These are phyloP conservation scores for Acronicta alni DNA, from an alignment of 2,888 invertebrate species.

Conservation along the genomic window DNA sequence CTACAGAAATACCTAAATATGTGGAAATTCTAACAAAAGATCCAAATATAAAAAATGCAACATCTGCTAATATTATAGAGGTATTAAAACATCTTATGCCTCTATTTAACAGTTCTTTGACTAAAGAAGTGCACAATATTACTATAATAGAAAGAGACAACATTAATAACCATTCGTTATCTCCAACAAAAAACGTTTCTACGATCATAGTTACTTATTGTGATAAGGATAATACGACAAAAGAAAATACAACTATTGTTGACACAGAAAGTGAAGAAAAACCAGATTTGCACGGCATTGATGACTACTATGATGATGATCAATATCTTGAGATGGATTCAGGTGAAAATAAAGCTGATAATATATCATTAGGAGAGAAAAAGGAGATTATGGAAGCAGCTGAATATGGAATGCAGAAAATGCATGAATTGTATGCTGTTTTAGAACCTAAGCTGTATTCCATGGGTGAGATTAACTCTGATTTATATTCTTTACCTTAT, in stretches of 20 bases:
- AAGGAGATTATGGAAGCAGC: conserved; percentile 91
- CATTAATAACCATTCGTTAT: conserved; percentile 77
- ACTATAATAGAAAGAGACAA: conserved; percentile 82
- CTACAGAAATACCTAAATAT: conserved; percentile 71
- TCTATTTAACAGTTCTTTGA: conserved; percentile 78
- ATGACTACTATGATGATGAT: conserved; percentile 60
- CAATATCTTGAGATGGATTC: conserved; percentile 49
- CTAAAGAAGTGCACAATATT: conserved; percentile 82
- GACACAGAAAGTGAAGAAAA: conserved; percentile 52
- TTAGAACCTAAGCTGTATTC: conserved; percentile 92
- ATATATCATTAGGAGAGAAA: conserved; percentile 70
- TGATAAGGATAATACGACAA: conserved; percentile 74
- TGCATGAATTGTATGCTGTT: conserved; percentile 91
- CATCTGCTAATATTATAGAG: conserved; percentile 80
- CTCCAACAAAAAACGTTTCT: conserved; percentile 80
- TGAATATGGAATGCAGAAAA: conserved; percentile 91
- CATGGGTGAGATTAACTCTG: conserved; percentile 87
- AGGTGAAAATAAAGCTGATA: conserved; percentile 56
- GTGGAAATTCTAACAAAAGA: conserved; percentile 83
- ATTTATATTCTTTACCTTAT: not conserved
- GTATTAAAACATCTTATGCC: conserved; percentile 85
- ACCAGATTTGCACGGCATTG: conserved; percentile 39
- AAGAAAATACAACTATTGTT: conserved; percentile 59
- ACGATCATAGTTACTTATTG: conserved; percentile 84
- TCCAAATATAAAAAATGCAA: conserved; percentile 75